phyloP scores from a whole-genome alignment of 2,797 vertebrate species.

The Synaphobranchus kaupii region DNA sequence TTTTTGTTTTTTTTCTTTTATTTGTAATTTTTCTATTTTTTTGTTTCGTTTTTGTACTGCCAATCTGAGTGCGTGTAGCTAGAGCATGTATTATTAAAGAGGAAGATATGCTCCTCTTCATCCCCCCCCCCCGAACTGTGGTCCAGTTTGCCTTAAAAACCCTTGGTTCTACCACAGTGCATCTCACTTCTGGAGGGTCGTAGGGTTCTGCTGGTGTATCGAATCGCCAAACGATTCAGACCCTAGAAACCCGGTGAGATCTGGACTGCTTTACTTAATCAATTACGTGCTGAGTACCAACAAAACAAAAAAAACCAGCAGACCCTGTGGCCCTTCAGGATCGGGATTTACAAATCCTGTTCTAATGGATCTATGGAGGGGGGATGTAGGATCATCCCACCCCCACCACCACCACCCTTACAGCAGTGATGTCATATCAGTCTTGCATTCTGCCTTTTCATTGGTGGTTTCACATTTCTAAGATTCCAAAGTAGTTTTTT shows the following conservation, averaged over 20 bases:
- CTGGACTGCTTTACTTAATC: background rate
- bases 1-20: background rate
- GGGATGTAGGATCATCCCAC: background rate
- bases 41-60: background rate
- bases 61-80: background rate
- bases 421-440: conserved; percentile 1
- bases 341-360: background rate
- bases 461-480: conserved; percentile 14
- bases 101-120: background rate
- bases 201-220: background rate
- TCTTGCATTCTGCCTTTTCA: conserved; percentile 19
- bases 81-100: background rate
- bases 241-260: too few relatives aligned
- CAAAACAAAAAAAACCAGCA: too few relatives aligned
- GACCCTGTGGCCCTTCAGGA: background rate
- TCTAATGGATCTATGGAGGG: background rate
- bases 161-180: background rate
- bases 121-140: background rate
- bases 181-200: background rate
- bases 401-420: background rate
- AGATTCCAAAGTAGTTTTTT: background rate
- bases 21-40: background rate
- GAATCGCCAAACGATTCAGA: background rate
- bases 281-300: too few relatives aligned
- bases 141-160: background rate